Conservation (phyloP, 2,888 invertebrate genomes). For the Dasysyrphus tricinctus region DNA sequence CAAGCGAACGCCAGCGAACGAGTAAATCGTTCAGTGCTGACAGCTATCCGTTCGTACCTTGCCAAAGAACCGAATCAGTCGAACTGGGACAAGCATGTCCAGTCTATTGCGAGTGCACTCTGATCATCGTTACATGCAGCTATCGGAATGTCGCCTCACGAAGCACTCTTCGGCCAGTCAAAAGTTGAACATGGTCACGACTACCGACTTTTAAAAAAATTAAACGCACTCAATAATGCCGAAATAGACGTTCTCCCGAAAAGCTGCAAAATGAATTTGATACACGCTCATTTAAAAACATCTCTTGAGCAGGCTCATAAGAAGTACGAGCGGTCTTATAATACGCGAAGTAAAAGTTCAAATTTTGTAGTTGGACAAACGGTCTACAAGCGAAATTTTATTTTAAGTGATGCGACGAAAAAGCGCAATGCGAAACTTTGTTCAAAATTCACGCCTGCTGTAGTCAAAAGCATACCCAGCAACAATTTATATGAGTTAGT, state of each 20-base stretch:
- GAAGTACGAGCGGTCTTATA: neutral
- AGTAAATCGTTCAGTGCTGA: neutral
- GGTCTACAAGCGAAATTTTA: neutral
- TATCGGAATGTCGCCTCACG: neutral
- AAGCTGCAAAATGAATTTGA: neutral
- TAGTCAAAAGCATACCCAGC: neutral
- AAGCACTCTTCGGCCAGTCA: neutral
- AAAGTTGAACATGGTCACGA: slow-evolving; percentile 1
- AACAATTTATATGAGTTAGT: neutral
- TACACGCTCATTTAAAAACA: neutral
- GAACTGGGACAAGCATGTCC: neutral
- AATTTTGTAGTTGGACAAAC: neutral
- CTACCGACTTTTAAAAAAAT: neutral
- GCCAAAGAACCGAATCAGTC: neutral
- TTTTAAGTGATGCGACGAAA: too few relatives aligned
- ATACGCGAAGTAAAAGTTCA: neutral
- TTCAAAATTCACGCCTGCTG: neutral
- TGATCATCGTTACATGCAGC: neutral
- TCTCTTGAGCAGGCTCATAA: neutral
- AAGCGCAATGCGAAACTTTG: neutral
- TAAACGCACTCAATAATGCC: neutral
- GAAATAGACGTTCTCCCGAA: neutral
- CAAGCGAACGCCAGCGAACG: neutral
- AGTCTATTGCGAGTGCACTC: neutral
- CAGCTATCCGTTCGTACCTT: neutral